Evolutionary conservation across 2,888 invertebrate genomes (phyloP).

Genomic region (Acanthosepion pharaonis): DNA sequence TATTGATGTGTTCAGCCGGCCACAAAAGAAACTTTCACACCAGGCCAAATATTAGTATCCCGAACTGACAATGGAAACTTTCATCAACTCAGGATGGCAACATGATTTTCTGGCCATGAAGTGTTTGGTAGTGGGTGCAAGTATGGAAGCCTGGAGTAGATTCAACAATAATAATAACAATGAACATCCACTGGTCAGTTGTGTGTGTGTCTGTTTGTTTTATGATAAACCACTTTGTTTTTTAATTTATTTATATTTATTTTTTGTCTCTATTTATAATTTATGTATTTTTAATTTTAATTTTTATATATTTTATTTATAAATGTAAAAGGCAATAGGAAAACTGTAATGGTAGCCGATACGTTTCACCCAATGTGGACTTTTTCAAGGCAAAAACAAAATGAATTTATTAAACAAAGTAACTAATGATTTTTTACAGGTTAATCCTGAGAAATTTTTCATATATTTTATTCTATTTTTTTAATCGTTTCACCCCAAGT

Average conservation of each 20-base stretch:
- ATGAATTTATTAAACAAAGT: no score
- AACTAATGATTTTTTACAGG: no score
- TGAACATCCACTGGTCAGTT: background rate
- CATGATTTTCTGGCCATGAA: background rate
- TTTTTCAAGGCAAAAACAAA: no score
- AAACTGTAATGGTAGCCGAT: no score
- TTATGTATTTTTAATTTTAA: no score
- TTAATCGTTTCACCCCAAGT: no score
- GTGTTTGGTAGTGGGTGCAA: background rate
- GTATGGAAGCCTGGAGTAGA: background rate
- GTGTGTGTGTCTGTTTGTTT: background rate
- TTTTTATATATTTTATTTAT: no score
- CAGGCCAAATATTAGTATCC: slow-evolving; percentile 5
- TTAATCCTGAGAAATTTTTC: no score
- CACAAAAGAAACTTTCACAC: background rate
- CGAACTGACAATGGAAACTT: background rate
- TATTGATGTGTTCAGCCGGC: background rate
- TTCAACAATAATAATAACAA: background rate
- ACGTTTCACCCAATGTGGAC: no score
- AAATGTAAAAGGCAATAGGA: no score
- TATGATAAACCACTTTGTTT: background rate
- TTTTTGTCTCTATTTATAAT: no score
- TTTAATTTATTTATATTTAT: background rate
- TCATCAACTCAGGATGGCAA: background rate
- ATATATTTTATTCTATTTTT: no score